Percentiles rank a stretch among this genome's conserved stretches.
These are phyloP conservation scores for Sebastes ruberrimus DNA, from an alignment of 2,797 vertebrate species.

Conservation along the genomic window DNA sequence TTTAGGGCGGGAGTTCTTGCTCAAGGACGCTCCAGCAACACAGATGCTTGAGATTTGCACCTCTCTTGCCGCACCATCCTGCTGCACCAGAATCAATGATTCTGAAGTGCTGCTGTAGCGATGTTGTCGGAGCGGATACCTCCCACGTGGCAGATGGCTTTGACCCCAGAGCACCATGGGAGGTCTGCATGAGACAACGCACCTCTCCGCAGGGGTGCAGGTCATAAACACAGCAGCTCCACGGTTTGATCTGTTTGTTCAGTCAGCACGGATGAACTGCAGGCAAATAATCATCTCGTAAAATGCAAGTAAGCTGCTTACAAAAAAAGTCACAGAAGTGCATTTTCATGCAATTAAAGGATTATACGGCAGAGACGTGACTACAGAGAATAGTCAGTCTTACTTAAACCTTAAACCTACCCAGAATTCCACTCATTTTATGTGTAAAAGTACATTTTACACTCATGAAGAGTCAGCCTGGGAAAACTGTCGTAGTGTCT, in stretches of 20 bases:
- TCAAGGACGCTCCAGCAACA: too few relatives aligned
- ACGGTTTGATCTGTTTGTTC: conserved; percentile 9
- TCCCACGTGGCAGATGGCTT: conserved; percentile 13
- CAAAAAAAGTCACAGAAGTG: background rate
- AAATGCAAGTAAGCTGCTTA: conserved; percentile 19
- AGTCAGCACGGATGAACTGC: background rate
- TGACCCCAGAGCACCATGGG: conserved; percentile 1
- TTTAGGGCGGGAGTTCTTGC: too few relatives aligned
- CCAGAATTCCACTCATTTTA: background rate
- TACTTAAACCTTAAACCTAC: background rate
- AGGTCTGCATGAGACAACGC: conserved; percentile 23
- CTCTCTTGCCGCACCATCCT: too few relatives aligned
- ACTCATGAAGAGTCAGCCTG: background rate
- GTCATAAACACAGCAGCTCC: conserved; percentile 32
- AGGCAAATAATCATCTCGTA: conserved; percentile 6
- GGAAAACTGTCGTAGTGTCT: background rate
- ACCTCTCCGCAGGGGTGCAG: conserved; percentile 11
- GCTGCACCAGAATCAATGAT: background rate
- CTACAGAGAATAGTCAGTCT: background rate
- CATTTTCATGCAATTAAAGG: conserved; percentile 6
- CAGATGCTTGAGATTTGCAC: background rate
- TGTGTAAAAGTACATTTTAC: background rate
- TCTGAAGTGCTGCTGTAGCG: background rate
- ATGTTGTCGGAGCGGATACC: background rate
- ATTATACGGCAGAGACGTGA: background rate